These are phyloP conservation scores for Epinephelus awoara DNA, from an alignment of 2,797 vertebrate species.

Conservation along the genomic window DNA sequence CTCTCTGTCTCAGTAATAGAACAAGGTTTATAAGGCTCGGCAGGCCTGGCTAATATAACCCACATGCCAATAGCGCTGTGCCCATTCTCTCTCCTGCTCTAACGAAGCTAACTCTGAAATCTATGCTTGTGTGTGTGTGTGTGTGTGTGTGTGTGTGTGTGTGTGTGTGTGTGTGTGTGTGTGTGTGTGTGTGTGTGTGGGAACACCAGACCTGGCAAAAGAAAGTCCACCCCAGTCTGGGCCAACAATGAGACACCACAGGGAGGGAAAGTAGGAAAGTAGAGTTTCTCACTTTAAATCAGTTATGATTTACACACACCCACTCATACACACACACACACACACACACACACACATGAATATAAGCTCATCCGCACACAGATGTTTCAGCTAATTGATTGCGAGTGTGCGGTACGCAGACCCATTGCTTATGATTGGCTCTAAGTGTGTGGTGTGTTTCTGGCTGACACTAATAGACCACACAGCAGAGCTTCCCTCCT, in stretches of 20 bases:
- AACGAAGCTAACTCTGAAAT: conserved; percentile 71
- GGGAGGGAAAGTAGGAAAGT: conserved; percentile 67
- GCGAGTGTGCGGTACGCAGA: conserved; percentile 58
- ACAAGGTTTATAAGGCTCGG: conserved; percentile 68
- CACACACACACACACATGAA: conserved; percentile 36
- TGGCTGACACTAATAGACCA: conserved; percentile 74
- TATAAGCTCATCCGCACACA: conserved; percentile 58
- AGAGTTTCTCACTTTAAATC: conserved; percentile 71
- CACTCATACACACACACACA: conserved; percentile 27
- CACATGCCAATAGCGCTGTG: conserved; percentile 78
- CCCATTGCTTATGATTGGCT: conserved; percentile 74
- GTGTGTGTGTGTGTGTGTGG: conserved; percentile 37
- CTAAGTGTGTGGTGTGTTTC: conserved; percentile 79
- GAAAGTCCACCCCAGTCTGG: conserved; percentile 42
- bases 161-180: conserved; percentile 40
- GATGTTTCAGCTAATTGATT: conserved; percentile 77
- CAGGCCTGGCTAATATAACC: conserved; percentile 77
- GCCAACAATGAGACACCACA: conserved; percentile 68
- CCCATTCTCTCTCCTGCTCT: conserved; percentile 72
- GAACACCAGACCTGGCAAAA: conserved; percentile 70
- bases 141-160: conserved; percentile 38
- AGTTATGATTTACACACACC: conserved; percentile 67
- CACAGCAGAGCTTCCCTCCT: conserved; percentile 59
- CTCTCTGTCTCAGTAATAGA: conserved; percentile 60
- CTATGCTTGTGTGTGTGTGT: conserved; percentile 19